These are phyloP conservation scores for Calosoma granatense DNA, from an alignment of 1,140 invertebrate species.

Conservation along the genomic window DNA sequence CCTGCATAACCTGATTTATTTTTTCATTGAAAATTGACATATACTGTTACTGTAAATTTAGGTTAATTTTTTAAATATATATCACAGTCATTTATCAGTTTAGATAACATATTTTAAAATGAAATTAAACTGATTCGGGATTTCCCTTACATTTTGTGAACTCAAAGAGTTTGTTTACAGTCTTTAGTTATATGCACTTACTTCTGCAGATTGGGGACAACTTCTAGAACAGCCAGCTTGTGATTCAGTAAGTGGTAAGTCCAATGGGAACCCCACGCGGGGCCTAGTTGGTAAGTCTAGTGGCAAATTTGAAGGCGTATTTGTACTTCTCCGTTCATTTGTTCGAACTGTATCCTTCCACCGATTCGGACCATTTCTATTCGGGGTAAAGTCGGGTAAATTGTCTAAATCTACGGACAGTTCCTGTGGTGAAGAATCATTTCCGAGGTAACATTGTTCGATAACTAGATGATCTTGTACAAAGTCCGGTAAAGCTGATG, in stretches of 20 bases:
- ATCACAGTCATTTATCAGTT: neutral
- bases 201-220: conserved; percentile 22
- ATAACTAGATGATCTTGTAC: conserved; percentile 54
- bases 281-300: conserved; percentile 25
- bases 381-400: conserved; percentile 49
- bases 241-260: conserved; percentile 30
- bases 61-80: no score
- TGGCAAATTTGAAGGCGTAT: conserved; percentile 21
- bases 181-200: conserved; percentile 3
- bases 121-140: neutral
- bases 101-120: neutral
- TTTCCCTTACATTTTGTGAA: neutral
- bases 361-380: conserved; percentile 19
- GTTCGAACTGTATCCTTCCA: conserved; percentile 19
- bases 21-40: no score
- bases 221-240: conserved; percentile 20
- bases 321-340: conserved; percentile 18
- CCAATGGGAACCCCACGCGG: conserved; percentile 34
- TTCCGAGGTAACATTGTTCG: conserved; percentile 45
- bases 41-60: no score
- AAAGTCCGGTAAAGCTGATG: conserved; percentile 48
- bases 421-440: conserved; percentile 29
- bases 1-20: no score
- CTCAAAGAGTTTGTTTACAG: no score
- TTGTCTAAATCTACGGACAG: conserved; percentile 37